Evolutionary conservation across 23 tunicate species (phyloP), one percentile per base, ranked within the genome.

Genomic region (Diplosoma virens): DNA sequence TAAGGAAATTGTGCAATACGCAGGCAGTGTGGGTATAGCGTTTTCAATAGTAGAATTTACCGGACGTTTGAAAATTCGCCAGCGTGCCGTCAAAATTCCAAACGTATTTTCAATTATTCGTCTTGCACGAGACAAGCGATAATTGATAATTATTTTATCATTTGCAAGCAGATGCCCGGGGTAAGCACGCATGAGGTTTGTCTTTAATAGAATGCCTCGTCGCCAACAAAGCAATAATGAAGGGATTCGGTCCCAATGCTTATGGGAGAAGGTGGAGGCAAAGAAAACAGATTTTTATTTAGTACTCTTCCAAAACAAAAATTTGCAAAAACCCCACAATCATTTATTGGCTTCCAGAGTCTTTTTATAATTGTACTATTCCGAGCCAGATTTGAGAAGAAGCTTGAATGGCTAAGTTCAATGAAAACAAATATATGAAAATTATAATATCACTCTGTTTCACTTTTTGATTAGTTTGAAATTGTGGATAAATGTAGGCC

Each of bases 131-230:
- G 71, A 64, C 34, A 64, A n/a, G 3, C 71, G 11, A n/a, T 64
- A 64, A n/a, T 64, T 79, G 50, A 79, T 47, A 1, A 79, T 52
- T 16, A 21, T 28, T 32, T 79, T 46, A 14, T 65, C 33, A 20
- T 14, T 5, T 30, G 61, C n/a, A 9, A 79, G 50, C 29, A 33
- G 25, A 1, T 36, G 29, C 5, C 80, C 87, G 35, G 80, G 66
- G 30, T 27, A 79, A 35, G 83, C 34, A n/a, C 77, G 21, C 83
- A 79, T 66, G 14, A 66, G 26, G 41, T 82, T 73, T 3, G 33
- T 2, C 25, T 23, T n/a, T n/a, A 64, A 23, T 29, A 35, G 20
- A 64, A 64, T 26, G 71, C 71, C 3, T 33, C 71, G 14, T 64
- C 71, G 11, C 24, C 71, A 3, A 64, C 71, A 7, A 64, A 26